Evolutionary conservation across 2,888 invertebrate genomes (phyloP), one percentile per base, ranked within the genome.

Genomic region (Dicyrtomina minuta): DNA sequence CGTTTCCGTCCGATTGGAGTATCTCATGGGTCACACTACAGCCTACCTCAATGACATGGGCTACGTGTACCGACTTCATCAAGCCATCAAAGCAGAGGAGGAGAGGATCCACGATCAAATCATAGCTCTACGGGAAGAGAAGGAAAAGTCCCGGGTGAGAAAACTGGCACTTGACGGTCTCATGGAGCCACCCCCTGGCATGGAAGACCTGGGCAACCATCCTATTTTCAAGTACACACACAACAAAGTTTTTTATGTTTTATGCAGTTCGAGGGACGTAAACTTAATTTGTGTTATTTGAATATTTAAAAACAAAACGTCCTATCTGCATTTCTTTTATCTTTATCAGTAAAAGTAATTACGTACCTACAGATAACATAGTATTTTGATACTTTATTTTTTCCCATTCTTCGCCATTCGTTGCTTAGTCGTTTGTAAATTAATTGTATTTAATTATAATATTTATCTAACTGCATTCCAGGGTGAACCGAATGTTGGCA

Each of bases 211-310:
- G 1, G 20, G 17, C 17, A 27, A 58, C 6, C 58, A 58, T 39
- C 58, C 58, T 12, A 58, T 58, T 39, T 58, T 58, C 27, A 58
- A 58, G 58, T 58, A 46, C 10, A n/a, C n/a, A 46, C 46, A 46
- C 4, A 46, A 17, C 46, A 33, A 33, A 3, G 33, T 33, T 5
- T 5, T 33, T 8, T 3, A 33, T 33, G 33, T 5, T 33, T 33
- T 33, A 8, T 5, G 8, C 33, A 5, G 33, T 33, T 33, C 8
- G 33, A 33, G 33, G 8, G 8, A 33, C 33, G 8, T 33, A 33
- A 33, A 33, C 4, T 5, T 33, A 33, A 33, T 33, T 33, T 3
- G 3, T 33, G 33, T 5, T 3, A 33, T 8, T 5, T 46, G 46
- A 3, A 17, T 46, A n/a, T n/a, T n/a, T n/a, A n/a, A n/a, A n/a